Percentiles rank a stretch among this genome's conserved stretches.
Conservation (phyloP, 2,797 vertebrate species). For the Sebastes dallii region DNA sequence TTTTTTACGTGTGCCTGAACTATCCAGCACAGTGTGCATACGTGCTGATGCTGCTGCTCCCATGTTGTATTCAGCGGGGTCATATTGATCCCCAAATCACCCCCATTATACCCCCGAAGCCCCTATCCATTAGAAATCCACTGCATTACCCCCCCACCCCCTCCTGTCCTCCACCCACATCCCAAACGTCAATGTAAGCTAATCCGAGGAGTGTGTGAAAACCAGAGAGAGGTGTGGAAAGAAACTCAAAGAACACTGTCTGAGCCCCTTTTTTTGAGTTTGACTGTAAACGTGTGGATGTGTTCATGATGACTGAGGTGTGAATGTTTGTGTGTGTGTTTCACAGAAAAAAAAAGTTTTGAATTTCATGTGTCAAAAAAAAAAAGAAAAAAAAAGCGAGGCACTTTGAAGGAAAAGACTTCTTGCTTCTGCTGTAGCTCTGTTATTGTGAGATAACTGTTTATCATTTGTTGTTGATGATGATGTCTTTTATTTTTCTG, state of each 20-base stretch:
- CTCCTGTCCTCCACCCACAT: slow-evolving; percentile 48
- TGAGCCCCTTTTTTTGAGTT: slow-evolving; percentile 76
- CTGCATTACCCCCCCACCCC: slow-evolving; percentile 62
- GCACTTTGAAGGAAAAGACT: slow-evolving; percentile 83
- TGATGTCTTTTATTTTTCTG: slow-evolving; percentile 59
- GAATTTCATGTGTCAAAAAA: slow-evolving; percentile 81
- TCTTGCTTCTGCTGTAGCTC: slow-evolving; percentile 85
- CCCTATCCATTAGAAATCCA: slow-evolving; percentile 74
- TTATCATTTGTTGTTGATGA: slow-evolving; percentile 58
- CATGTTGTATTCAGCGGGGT: slow-evolving; percentile 69
- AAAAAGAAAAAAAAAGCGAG: slow-evolving; percentile 70
- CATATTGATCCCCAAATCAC: slow-evolving; percentile 78
- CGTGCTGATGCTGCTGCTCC: slow-evolving; percentile 88
- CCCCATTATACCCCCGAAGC: slow-evolving; percentile 37
- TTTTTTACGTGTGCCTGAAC: slow-evolving; percentile 75
- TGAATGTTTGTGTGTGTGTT: slow-evolving; percentile 54
- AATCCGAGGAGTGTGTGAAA: slow-evolving; percentile 77
- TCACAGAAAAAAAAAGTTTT: slow-evolving; percentile 47
- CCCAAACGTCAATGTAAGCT: slow-evolving; percentile 88
- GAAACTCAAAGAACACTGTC: slow-evolving; percentile 79
- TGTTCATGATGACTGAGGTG: slow-evolving; percentile 43
- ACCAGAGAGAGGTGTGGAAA: slow-evolving; percentile 29
- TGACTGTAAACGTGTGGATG: slow-evolving; percentile 51
- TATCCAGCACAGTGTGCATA: slow-evolving; percentile 80
- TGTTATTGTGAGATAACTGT: slow-evolving; percentile 81